Percentiles rank a stretch among this genome's conserved stretches.
Evolutionary conservation across 2,113 vertebrate genomes (phyloP).

Genomic region (Theristicus caerulescens): DNA sequence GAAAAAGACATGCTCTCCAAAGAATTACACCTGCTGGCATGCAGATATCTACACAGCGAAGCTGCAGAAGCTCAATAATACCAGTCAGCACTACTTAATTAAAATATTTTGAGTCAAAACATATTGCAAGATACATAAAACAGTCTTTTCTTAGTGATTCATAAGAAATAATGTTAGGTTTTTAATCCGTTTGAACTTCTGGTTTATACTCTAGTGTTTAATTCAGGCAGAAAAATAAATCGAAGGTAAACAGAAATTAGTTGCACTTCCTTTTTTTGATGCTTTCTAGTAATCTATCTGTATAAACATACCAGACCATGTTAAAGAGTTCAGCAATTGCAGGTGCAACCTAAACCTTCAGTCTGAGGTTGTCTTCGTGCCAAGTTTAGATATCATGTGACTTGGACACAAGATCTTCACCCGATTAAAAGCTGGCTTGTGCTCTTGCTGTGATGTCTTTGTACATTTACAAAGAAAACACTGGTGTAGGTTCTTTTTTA

Average conservation of each 20-base stretch:
- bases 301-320: not conserved
- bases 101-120: not conserved
- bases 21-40: not conserved
- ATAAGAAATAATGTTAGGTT: not conserved
- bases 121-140: not conserved
- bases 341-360: not conserved
- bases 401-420: not conserved
- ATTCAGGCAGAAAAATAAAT: not conserved
- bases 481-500: not conserved
- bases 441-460: not conserved
- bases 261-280: not conserved
- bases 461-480: not conserved
- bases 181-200: not conserved
- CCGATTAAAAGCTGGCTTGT: not conserved
- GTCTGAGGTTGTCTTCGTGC: not conserved
- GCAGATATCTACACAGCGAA: not conserved
- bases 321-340: not conserved
- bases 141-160: not conserved
- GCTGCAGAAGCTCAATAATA: not conserved
- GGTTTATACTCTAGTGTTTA: not conserved
- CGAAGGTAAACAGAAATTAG: not conserved
- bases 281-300: not conserved
- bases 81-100: not conserved
- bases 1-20: not conserved
- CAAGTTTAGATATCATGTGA: not conserved